Percentiles rank a stretch among this genome's conserved stretches.
Evolutionary conservation across 2,113 vertebrate genomes (phyloP).

Genomic region (Hippocampus mohnikei): DNA sequence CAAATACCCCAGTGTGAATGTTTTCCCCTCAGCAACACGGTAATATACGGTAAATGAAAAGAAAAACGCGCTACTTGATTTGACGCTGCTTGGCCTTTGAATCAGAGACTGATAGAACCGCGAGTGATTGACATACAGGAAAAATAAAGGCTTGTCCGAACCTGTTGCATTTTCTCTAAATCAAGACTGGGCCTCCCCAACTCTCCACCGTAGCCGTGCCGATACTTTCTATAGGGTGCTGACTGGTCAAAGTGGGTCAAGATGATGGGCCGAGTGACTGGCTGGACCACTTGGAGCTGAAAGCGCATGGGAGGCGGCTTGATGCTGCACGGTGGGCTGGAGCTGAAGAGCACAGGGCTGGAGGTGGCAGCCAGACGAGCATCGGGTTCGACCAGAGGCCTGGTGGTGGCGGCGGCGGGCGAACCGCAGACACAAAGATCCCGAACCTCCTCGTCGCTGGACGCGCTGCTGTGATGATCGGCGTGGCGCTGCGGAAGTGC

Average conservation of each 20-base stretch:
- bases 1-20: not conserved
- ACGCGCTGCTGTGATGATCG: conserved; percentile 78
- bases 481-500: conserved; percentile 65
- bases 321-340: conserved; percentile 83
- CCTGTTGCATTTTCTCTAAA: conserved; percentile 94
- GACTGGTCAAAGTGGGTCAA: conserved; percentile 80
- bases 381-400: conserved; percentile 31
- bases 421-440: conserved; percentile 73
- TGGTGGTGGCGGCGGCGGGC: conserved; percentile 46
- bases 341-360: conserved; percentile 85
- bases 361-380: conserved; percentile 67
- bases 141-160: conserved; percentile 51
- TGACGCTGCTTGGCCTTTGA: not conserved
- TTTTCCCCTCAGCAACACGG: not conserved
- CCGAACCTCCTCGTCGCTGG: conserved; percentile 89
- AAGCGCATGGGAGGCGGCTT: conserved; percentile 73
- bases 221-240: conserved; percentile 82
- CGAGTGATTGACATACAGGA: not conserved
- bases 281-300: conserved; percentile 69
- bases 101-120: not conserved
- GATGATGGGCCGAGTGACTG: conserved; percentile 75
- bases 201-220: conserved; percentile 75
- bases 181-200: conserved; percentile 84
- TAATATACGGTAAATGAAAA: not conserved
- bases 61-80: not conserved